phyloP scores from a whole-genome alignment of 2,113 vertebrate genomes.

The Anoura caudifer region DNA sequence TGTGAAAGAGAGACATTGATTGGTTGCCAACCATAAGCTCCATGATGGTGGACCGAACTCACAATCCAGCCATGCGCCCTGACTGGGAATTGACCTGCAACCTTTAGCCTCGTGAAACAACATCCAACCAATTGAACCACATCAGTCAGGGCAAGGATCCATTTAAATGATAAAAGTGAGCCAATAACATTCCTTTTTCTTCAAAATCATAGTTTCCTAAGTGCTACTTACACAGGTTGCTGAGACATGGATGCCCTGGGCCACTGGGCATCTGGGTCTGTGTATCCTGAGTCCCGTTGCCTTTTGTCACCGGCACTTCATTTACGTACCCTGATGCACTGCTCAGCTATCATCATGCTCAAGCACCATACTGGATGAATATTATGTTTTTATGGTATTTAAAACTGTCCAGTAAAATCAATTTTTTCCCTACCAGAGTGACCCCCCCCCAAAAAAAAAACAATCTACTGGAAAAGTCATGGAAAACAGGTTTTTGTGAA shows the following conservation, averaged over 20 bases:
- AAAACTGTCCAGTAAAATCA: not conserved
- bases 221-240: not conserved
- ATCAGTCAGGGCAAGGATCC: not conserved
- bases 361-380: not conserved
- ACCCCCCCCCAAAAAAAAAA: not conserved
- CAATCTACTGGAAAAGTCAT: not conserved
- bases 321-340: not conserved
- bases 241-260: not conserved
- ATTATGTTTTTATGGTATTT: not conserved
- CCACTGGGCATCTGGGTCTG: too few species aligned
- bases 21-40: too few species aligned
- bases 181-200: not conserved
- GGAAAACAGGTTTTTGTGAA: not conserved
- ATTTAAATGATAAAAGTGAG: not conserved
- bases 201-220: not conserved
- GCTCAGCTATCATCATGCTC: not conserved
- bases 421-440: not conserved
- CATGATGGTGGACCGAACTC: too few species aligned
- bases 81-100: too few species aligned
- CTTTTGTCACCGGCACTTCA: not conserved
- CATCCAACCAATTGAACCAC: too few species aligned
- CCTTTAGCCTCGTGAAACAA: too few species aligned
- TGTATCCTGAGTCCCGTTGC: not conserved
- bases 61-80: too few species aligned
- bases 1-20: too few species aligned